These are phyloP conservation scores for Mythimna ferrago DNA, from an alignment of 2,888 invertebrate genomes.

Conservation along the genomic window DNA sequence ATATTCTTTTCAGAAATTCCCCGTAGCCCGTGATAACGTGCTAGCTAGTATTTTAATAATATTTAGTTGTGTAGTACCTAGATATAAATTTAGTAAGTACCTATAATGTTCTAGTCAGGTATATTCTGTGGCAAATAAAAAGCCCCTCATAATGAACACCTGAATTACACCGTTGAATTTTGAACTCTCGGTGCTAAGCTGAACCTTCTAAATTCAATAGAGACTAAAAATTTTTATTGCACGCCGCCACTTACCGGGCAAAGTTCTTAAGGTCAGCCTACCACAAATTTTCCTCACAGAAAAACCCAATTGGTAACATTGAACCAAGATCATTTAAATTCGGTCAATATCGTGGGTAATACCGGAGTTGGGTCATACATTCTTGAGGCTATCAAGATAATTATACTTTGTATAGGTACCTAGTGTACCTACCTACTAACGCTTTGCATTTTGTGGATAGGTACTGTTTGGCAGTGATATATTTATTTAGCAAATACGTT, in stretches of 20 bases:
- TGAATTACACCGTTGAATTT: not conserved
- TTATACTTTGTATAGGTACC: too few relatives aligned
- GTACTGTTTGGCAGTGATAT: too few relatives aligned
- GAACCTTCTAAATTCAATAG: not conserved
- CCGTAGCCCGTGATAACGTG: too few relatives aligned
- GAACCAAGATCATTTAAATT: constrained; percentile 3
- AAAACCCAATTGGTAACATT: constrained; percentile 2
- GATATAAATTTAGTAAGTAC: too few relatives aligned
- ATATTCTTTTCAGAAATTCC: too few relatives aligned
- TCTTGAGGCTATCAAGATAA: not conserved
- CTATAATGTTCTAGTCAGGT: too few relatives aligned
- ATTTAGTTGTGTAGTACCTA: too few relatives aligned
- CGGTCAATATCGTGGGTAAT: constrained; percentile 13
- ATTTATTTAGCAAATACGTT: too few relatives aligned
- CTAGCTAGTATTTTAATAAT: too few relatives aligned
- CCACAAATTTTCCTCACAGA: constrained; percentile 8
- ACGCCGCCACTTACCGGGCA: not conserved
- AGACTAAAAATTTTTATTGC: not conserved
- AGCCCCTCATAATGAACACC: not conserved
- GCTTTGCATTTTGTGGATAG: too few relatives aligned
- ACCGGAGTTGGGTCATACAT: constrained; percentile 15
- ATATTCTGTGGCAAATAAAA: too few relatives aligned
- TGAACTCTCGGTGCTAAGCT: not conserved
- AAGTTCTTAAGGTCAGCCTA: constrained; percentile 9
- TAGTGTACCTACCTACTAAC: too few relatives aligned